These are phyloP conservation scores for Brachionus calyciflorus DNA, from an alignment of 1,140 invertebrate species.

Conservation along the genomic window DNA sequence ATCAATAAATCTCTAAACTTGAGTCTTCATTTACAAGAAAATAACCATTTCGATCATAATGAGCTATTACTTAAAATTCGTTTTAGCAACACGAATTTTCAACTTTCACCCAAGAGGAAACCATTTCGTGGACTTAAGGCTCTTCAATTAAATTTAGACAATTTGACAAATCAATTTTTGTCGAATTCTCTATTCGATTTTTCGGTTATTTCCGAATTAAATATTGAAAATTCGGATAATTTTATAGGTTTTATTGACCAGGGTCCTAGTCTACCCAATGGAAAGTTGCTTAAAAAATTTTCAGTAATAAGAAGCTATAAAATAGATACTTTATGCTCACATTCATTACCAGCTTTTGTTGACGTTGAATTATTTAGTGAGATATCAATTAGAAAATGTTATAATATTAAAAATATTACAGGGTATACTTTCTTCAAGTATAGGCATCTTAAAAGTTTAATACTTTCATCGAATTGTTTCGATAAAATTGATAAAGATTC, in stretches of 20 bases:
- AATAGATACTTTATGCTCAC: constrained; percentile 35
- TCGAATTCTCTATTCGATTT: constrained; percentile 25
- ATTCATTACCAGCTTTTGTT: constrained; percentile 41
- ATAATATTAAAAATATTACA: neutral
- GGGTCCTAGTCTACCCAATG: constrained; percentile 7
- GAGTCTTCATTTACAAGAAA: neutral
- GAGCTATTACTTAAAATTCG: constrained; percentile 36
- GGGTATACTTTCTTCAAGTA: constrained; percentile 22
- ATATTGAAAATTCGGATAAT: constrained; percentile 13
- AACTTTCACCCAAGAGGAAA: constrained; percentile 10
- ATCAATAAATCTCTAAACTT: neutral
- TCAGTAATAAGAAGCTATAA: neutral
- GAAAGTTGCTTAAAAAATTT: constrained; percentile 29
- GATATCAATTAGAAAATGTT: constrained; percentile 36
- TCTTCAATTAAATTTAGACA: neutral
- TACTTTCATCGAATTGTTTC: neutral
- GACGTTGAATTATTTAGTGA: constrained; percentile 23
- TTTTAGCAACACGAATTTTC: constrained; percentile 12
- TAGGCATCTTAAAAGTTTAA: constrained; percentile 24
- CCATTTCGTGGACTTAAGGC: constrained; percentile 10
- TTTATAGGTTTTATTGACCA: constrained; percentile 43
- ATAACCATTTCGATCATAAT: neutral
- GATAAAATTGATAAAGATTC: constrained; percentile 4
- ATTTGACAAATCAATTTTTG: constrained; percentile 16
- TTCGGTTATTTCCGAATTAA: neutral